These are phyloP conservation scores for Drosophila peninsularis DNA, from an alignment of 2,888 invertebrate genomes.

Conservation along the genomic window DNA sequence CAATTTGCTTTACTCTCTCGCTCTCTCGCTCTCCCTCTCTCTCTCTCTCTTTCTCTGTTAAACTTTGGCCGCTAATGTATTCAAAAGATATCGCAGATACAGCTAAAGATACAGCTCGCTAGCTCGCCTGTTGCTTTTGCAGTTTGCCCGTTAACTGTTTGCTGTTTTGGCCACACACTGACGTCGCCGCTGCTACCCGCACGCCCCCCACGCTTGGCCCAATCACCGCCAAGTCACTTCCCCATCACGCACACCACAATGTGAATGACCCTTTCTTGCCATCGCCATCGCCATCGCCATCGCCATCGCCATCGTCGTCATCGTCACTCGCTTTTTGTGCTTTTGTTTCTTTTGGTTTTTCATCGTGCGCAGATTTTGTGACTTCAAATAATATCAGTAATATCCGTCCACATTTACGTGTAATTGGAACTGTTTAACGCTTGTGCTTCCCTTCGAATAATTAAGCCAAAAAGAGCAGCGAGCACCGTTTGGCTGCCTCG, in stretches of 20 bases:
- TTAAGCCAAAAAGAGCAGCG: background rate
- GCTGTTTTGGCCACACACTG: constrained; percentile 26
- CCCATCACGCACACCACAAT: constrained; percentile 39
- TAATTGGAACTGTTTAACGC: constrained; percentile 7
- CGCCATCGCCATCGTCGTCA: constrained; percentile 3
- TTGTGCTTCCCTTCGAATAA: constrained; percentile 14
- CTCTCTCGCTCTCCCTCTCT: background rate
- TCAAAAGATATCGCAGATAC: constrained; percentile 47
- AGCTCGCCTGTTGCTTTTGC: constrained; percentile 31
- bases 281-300: background rate
- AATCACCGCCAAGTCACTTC: constrained; percentile 5
- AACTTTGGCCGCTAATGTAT: constrained; percentile 44
- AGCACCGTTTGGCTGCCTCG: too few species aligned
- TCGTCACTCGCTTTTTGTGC: constrained; percentile 19
- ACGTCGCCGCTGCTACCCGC: background rate
- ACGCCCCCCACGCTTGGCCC: background rate
- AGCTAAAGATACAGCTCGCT: constrained; percentile 41
- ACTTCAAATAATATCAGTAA: constrained; percentile 26
- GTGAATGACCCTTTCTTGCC: constrained; percentile 67
- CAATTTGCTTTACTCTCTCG: constrained; percentile 28
- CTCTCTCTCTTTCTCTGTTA: constrained; percentile 1
- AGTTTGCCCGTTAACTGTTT: constrained; percentile 23
- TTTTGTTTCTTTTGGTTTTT: constrained; percentile 9
- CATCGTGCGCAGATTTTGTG: constrained; percentile 46
- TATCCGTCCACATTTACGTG: background rate